phyloP scores from a whole-genome alignment of 30 jellyfish, hydroid and myxozoan species.

The Aurelia aurita region DNA sequence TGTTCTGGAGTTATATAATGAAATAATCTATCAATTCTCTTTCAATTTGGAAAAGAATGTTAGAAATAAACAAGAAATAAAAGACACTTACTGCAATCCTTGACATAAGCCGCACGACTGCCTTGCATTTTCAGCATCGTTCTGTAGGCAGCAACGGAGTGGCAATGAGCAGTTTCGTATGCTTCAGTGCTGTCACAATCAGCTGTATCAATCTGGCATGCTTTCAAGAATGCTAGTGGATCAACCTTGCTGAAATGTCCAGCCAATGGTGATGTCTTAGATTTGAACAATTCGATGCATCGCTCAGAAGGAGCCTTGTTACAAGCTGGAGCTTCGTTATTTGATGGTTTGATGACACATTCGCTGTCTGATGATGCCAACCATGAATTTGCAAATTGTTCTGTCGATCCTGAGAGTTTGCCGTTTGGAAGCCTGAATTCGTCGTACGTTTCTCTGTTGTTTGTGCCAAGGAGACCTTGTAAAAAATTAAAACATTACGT shows the following conservation, averaged over 20 bases:
- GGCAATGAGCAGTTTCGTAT: slow-evolving; percentile 58
- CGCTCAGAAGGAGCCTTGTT: slow-evolving; percentile 82
- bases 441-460: slow-evolving; percentile 88
- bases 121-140: slow-evolving; percentile 67
- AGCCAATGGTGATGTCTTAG: slow-evolving; percentile 82
- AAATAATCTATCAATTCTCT: too few species aligned
- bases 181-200: slow-evolving; percentile 67
- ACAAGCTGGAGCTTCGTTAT: slow-evolving; percentile 61
- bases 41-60: too few species aligned
- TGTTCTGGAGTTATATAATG: too few species aligned
- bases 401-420: slow-evolving; percentile 56
- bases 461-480: slow-evolving; percentile 95
- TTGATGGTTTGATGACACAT: slow-evolving; percentile 46
- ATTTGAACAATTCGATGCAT: slow-evolving; percentile 80
- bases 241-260: slow-evolving; percentile 68
- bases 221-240: slow-evolving; percentile 89
- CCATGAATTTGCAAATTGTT: slow-evolving; percentile 86
- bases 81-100: slow-evolving; percentile 82
- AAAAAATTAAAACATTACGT: not conserved
- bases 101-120: slow-evolving; percentile 22
- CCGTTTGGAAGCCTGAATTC: slow-evolving; percentile 83
- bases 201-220: slow-evolving; percentile 92
- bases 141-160: slow-evolving; percentile 91
- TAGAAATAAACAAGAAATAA: too few species aligned
- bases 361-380: slow-evolving; percentile 71